These are phyloP conservation scores for Macrosteles quadrilineatus DNA, from an alignment of 1,140 invertebrate genomes.

Conservation along the genomic window DNA sequence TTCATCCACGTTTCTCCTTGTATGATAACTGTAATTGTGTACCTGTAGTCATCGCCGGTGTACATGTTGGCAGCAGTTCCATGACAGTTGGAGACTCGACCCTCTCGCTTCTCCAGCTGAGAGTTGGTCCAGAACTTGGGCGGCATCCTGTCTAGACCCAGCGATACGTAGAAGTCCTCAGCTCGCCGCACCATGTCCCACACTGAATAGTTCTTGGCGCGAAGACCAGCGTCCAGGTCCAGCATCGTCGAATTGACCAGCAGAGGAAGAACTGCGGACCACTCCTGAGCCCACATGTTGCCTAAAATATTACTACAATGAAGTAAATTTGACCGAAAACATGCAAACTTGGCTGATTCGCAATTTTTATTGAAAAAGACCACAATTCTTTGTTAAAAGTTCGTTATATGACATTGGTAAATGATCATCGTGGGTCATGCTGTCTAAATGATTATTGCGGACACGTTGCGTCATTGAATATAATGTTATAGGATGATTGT, in stretches of 20 bases:
- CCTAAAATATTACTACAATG: too few relatives aligned
- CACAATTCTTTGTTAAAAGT: too few relatives aligned
- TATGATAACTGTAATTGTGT: slow-evolving; percentile 24
- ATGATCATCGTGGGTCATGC: too few relatives aligned
- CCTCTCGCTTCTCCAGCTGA: slow-evolving; percentile 51
- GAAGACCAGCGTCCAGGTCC: slow-evolving; percentile 47
- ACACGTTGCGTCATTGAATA: too few relatives aligned
- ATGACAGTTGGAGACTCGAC: slow-evolving; percentile 55
- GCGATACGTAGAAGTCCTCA: slow-evolving; percentile 65
- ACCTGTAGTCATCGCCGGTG: slow-evolving; percentile 65
- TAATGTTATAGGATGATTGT: too few relatives aligned
- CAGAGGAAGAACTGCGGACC: slow-evolving; percentile 55
- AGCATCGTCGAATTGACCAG: slow-evolving; percentile 48
- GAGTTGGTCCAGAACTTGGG: slow-evolving; percentile 63
- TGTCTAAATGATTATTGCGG: too few relatives aligned
- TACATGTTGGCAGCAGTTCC: slow-evolving; percentile 72
- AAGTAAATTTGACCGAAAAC: too few relatives aligned
- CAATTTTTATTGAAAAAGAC: too few relatives aligned
- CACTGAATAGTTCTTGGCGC: slow-evolving; percentile 58
- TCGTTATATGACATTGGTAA: too few relatives aligned
- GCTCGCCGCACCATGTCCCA: slow-evolving; percentile 59
- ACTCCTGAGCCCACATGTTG: slow-evolving; percentile 64
- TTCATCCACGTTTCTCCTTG: too few relatives aligned
- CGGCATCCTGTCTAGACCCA: slow-evolving; percentile 61
- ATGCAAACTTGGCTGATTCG: too few relatives aligned